phyloP scores from a whole-genome alignment of 1,140 invertebrate genomes.

The Drosophila repletoides region DNA sequence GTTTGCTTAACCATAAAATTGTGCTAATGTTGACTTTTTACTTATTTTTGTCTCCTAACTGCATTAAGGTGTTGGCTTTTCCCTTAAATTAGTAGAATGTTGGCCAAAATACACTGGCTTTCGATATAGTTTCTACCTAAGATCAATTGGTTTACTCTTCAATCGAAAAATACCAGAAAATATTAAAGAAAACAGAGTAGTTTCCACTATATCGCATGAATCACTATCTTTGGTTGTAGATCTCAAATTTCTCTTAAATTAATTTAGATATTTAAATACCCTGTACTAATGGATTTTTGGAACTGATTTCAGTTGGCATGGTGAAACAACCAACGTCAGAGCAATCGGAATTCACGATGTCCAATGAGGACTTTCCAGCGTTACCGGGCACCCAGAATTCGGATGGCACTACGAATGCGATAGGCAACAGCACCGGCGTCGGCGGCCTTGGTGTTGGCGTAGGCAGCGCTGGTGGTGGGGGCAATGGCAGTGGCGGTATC shows the following conservation, averaged over 20 bases:
- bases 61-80: constrained; percentile 26
- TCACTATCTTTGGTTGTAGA: no score
- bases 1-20: constrained; percentile 4
- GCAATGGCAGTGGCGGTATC: constrained; percentile 29
- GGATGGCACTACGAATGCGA: constrained; percentile 84
- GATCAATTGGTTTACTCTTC: no score
- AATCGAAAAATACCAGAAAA: no score
- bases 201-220: no score
- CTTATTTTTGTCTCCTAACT: constrained; percentile 35
- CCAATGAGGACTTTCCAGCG: constrained; percentile 99
- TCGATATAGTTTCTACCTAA: no score
- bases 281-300: constrained; percentile 6
- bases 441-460: constrained; percentile 30
- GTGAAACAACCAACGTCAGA: constrained; percentile 96
- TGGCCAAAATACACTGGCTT: no score
- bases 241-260: no score
- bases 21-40: constrained; percentile 8
- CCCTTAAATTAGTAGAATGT: no score
- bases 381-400: constrained; percentile 88
- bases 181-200: no score
- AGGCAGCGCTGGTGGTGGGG: constrained; percentile 29
- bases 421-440: constrained; percentile 51
- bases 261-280: no score
- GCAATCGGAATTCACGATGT: constrained; percentile 98
- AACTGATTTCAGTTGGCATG: constrained; percentile 90